Evolutionary conservation across 1,140 invertebrate genomes (phyloP), one percentile per base, ranked within the genome.

Genomic region (Tetragnatha versicolor): DNA sequence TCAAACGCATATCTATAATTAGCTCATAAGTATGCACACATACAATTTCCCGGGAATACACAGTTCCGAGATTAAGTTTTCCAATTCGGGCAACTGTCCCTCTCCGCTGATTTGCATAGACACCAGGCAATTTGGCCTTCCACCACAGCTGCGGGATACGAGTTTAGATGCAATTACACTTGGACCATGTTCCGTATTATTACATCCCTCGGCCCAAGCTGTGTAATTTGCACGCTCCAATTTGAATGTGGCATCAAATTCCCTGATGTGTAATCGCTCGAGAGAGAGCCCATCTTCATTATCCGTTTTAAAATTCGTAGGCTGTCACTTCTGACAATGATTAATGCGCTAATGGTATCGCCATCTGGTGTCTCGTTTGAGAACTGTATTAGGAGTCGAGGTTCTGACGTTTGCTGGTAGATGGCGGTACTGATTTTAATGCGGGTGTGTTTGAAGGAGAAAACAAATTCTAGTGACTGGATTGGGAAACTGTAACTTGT

Each of bases 261-360:
- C 76, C 76, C 76, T 33, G 9, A 39, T 10, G 76, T 58, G 76
- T 69, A 58, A 58, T 68, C 76, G 33, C 49, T 58, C 20, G 45
- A 79, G 69, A 47, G 51, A 37, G 31, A 60, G 35, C 42, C n/a
- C 53, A 60, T 65, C 73, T 77, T 49, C 58, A 77, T 77, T 77
- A 77, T 51, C 17, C 35, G 76, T 79, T 79, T 79, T 79, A 69
- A 79, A 79, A 79, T 79, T 79, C 76, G 63, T 68, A 51, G 33
- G 33, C 63, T 69, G 76, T 79, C 76, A 79, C 22, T n/a, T 17
- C 12, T 69, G 76, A 79, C 76, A 79, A 31, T 79, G 76, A 79
- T 79, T 79, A 79, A 79, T 79, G 63, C 20, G 22, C 39, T 3
- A 25, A 39, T 29, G 7, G 27, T 79, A 45, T 6, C 35, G 76